Evolutionary conservation across 2,113 vertebrate genomes (phyloP), one percentile per base, ranked within the genome.

Genomic region (Neolamprologus ventralis): DNA sequence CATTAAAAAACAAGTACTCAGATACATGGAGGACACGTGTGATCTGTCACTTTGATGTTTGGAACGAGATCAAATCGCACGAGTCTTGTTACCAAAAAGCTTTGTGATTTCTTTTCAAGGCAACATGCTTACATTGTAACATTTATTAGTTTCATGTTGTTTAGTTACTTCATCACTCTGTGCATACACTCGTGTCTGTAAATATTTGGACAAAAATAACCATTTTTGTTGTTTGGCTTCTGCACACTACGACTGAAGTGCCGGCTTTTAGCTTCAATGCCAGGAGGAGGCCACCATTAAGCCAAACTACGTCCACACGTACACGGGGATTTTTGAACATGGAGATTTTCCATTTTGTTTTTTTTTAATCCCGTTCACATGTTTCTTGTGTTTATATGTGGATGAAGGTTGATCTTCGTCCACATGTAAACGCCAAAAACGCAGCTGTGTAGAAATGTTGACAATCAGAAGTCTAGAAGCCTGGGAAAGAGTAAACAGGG

Each of bases 131-230:
- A 71, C 12, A 42, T 14, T 40, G 12, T 40, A 63, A 35, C 35
- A 16, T 9, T 23, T 23, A 42, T 37, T 6, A 0, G 63, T 68
- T 71, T 42, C 63, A 42, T 14, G n/a, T 14, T 71, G 63, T 95
- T 95, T 96, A 97, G 89, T 89, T 93, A 93, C 94, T 90, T 94
- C 93, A 96, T 97, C 93, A 93, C 97, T 97, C 96, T 96, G 95
- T n/a, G 0, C 17, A 40, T 40, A 68, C 33, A 21, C 19, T 68
- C 3, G 19, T 40, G 63, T 68, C 19, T 21, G 19, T 68, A 7
- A 68, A 21, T 37, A 68, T 68, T 37, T 37, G 10, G 60, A 65
- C 17, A 65, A 65, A 65, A 65, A 65, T 68, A 5, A 37, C 19
- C 11, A 40, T 13, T 40, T 21, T 21, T 40, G 35, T 23, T 14